These are phyloP conservation scores for Choristoneura fumiferana DNA, from an alignment of 1,140 invertebrate genomes.

Conservation along the genomic window DNA sequence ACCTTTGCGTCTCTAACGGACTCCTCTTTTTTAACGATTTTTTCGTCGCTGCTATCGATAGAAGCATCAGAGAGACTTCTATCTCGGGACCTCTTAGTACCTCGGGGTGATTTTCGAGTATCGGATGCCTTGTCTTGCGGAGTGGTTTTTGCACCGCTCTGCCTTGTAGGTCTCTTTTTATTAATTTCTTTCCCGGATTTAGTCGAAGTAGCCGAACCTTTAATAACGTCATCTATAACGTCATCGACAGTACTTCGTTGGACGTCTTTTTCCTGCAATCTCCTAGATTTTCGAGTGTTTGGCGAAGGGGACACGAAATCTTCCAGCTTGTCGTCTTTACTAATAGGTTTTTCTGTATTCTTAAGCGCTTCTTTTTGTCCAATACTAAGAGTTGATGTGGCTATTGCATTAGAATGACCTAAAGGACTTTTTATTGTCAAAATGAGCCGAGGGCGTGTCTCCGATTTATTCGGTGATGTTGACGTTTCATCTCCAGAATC, in stretches of 20 bases:
- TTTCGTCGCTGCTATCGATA: conserved; percentile 81
- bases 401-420: conserved; percentile 52
- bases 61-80: conserved; percentile 82
- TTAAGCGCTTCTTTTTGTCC: conserved; percentile 57
- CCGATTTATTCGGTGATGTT: conserved; percentile 65
- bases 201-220: conserved; percentile 75
- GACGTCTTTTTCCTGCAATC: conserved; percentile 88
- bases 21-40: conserved; percentile 52
- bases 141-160: conserved; percentile 48
- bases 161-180: conserved; percentile 60
- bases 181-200: conserved; percentile 52
- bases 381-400: conserved; percentile 60
- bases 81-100: conserved; percentile 78
- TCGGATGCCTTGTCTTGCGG: conserved; percentile 63
- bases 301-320: conserved; percentile 80
- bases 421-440: conserved; percentile 88
- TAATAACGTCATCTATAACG: conserved; percentile 91
- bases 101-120: conserved; percentile 81
- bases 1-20: conserved; percentile 48
- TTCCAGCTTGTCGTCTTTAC: conserved; percentile 81
- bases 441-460: conserved; percentile 85
- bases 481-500: conserved; percentile 87
- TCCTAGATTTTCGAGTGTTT: conserved; percentile 88
- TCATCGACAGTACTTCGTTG: conserved; percentile 88
- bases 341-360: conserved; percentile 47